Evolutionary conservation across 64 coral and sea anemone species (phyloP).

Genomic region (Pocillopora damicornis): DNA sequence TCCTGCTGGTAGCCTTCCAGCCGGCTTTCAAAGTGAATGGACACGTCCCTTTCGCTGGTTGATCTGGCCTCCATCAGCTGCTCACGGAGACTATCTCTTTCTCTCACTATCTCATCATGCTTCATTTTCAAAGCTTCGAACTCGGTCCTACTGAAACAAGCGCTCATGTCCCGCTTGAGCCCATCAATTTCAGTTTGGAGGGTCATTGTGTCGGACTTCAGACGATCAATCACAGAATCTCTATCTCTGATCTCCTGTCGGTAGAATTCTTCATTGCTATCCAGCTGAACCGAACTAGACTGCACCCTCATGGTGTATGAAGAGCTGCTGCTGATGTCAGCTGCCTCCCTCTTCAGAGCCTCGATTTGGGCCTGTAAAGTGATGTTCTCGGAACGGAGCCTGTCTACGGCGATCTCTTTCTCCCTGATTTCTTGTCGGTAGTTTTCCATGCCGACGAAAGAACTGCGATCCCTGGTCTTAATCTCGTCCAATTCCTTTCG

Average conservation of each 20-base stretch:
- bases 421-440: constrained; percentile 49
- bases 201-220: background rate
- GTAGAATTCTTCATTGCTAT: constrained; percentile 16
- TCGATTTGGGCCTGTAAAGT: constrained; percentile 39
- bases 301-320: background rate
- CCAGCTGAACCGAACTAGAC: background rate
- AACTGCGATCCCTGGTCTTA: background rate
- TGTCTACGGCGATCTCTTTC: constrained; percentile 43
- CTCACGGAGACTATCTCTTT: constrained; percentile 30
- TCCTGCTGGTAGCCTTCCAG: constrained; percentile 52
- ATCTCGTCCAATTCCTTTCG: background rate
- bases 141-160: background rate
- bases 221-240: background rate
- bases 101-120: constrained; percentile 23
- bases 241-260: constrained; percentile 3
- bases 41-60: constrained; percentile 39
- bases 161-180: background rate
- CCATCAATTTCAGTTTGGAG: constrained; percentile 1
- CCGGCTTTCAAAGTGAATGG: constrained; percentile 49
- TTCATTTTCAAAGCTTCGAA: constrained; percentile 22
- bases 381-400: constrained; percentile 34
- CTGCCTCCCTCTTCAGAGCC: constrained; percentile 28
- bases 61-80: constrained; percentile 47
- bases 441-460: background rate
- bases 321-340: constrained; percentile 12